phyloP scores from a whole-genome alignment of 2,113 vertebrate species.

The Oryctolagus cuniculus region DNA sequence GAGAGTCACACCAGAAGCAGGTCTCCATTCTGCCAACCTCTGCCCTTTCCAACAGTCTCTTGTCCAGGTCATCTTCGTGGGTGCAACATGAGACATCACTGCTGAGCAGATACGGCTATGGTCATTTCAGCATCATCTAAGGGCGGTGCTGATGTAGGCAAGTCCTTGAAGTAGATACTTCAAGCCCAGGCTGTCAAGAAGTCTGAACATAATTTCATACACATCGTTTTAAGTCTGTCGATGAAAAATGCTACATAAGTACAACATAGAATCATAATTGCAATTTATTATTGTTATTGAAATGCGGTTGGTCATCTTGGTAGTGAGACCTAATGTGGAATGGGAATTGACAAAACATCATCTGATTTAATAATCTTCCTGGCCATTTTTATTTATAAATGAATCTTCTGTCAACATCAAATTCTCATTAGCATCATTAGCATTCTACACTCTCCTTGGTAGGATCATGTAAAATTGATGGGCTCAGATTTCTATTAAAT shows the following conservation, averaged over 20 bases:
- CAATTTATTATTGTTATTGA: conserved; percentile 38
- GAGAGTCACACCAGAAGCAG: too few species aligned
- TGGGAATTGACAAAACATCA: conserved; percentile 42
- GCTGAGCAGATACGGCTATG: background rate
- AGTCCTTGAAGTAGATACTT: background rate
- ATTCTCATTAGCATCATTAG: conserved; percentile 74
- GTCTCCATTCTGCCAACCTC: too few species aligned
- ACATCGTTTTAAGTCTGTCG: background rate
- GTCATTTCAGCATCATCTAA: background rate
- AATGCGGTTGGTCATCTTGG: background rate
- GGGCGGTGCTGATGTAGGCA: background rate
- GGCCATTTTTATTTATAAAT: conserved; percentile 72
- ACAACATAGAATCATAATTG: background rate
- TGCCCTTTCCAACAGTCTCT: background rate
- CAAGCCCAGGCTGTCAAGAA: background rate
- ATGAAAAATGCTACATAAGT: conserved; percentile 33
- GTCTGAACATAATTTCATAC: background rate
- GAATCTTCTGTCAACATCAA: conserved; percentile 74
- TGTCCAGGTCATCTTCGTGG: accelerated
- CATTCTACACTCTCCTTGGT: conserved; percentile 53
- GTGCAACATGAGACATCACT: too few species aligned
- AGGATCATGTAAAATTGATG: conserved; percentile 77
- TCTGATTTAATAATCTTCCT: conserved; percentile 69
- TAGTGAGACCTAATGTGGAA: background rate
- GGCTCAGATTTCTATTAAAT: conserved; percentile 75